These are phyloP conservation scores for Beroe ovata DNA, from an alignment of 37 sponge, comb jelly and placozoan genomes.

Conservation along the genomic window DNA sequence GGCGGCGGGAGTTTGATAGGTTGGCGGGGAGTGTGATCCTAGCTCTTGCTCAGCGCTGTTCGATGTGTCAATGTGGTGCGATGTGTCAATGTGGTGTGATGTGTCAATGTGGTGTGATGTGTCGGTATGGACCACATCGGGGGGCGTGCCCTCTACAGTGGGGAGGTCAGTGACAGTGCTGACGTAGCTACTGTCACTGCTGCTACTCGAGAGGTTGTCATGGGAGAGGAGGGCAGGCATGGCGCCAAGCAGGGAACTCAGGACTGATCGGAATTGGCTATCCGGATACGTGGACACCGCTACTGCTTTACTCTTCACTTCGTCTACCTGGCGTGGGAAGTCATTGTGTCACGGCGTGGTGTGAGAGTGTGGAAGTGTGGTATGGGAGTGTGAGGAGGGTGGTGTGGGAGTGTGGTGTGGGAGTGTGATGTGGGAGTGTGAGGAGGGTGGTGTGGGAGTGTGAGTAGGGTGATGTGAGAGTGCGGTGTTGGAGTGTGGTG, in stretches of 20 bases:
- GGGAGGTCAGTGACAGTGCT: conserved; percentile 41
- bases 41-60: not conserved
- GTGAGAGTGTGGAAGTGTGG: not conserved
- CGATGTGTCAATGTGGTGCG: not conserved
- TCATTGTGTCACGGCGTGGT: no score
- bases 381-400: not conserved
- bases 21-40: not conserved
- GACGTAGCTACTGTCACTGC: conserved; percentile 62
- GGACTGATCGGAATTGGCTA: conserved; percentile 26
- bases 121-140: not conserved
- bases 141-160: not conserved
- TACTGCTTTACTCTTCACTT: conserved; percentile 34
- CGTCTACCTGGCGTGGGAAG: conserved; percentile 8
- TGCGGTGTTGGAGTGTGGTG: no score
- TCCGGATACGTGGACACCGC: conserved; percentile 16
- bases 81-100: not conserved
- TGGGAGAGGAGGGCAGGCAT: conserved; percentile 44
- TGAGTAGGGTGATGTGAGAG: no score
- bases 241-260: not conserved
- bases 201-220: not conserved
- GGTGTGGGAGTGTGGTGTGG: not conserved
- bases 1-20: not conserved
- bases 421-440: not conserved
- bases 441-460: no score
- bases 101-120: not conserved